Evolutionary conservation across 2,797 vertebrate genomes (phyloP), one percentile per base, ranked within the genome.

Genomic region (Anguilla pacifica): DNA sequence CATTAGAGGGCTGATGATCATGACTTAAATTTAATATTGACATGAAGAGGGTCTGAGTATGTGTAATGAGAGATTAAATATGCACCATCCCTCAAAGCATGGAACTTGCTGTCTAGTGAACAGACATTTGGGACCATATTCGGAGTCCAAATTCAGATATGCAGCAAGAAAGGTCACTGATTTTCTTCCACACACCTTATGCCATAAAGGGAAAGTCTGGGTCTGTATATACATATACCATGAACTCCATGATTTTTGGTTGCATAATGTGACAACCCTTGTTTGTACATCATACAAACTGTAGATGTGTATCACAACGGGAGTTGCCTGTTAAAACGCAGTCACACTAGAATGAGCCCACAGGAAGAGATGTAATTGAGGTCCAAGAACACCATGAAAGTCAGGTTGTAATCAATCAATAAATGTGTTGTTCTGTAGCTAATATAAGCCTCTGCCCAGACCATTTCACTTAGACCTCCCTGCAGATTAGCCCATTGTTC

Each of bases 21-120:
- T 85, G 92, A 91, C 87, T 86, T 59, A 64, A 28, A 57, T 88
- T 87, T 89, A 92, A 92, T 88, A 89, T 88, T 90, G 87, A 87
- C 86, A 87, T 89, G 85, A 82, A 86, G 84, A 87, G 74, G 74
- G 15, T 43, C 31, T 9, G 15, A 79, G 74, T 39, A 22, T 86
- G 17, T 17, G 57, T n/a, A 64, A 87, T 70, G 86, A 87, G 85
- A 90, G 53, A 86, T 85, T 67, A 79, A 53, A 79, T 61, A 57
- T 87, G 72, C 39, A 31, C 61, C 31, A 17, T 77, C 10, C 83
- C 25, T 84, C 49, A 55, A 55, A 31, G 83, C 15, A 46, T 22
- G 3, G 74, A 46, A 79, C 39, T 46, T 46, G 9, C 39, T 6
- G 39, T 46, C 35, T 17, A 19, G 74, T 39, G 22, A 39, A 79